A percentile compares a stretch with the other conserved stretches of the same genome.
These are phyloP conservation scores for Elanoides forficatus DNA, from an alignment of 2,113 vertebrate genomes.

Conservation along the genomic window DNA sequence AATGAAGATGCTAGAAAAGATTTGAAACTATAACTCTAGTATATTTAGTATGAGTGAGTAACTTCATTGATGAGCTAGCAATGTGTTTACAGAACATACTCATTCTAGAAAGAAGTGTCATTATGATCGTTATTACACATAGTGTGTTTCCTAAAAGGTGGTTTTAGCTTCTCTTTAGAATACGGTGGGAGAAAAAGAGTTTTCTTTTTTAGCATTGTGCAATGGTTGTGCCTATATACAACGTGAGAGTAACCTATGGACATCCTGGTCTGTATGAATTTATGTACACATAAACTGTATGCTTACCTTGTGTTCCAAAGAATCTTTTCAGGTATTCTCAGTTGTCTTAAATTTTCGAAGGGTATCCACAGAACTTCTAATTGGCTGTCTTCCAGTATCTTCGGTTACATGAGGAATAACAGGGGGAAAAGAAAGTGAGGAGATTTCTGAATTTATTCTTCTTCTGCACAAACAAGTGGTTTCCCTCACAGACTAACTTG, in stretches of 20 bases:
- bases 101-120: background rate
- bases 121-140: background rate
- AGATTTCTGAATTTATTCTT: background rate
- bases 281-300: accelerated
- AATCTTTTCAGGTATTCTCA: background rate
- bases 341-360: background rate
- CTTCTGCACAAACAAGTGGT: background rate
- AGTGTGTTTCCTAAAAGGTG: background rate
- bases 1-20: background rate
- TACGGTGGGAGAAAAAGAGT: background rate
- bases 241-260: background rate
- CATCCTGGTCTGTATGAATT: background rate
- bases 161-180: background rate
- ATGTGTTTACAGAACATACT: background rate
- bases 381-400: background rate
- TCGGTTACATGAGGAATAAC: background rate
- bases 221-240: accelerated
- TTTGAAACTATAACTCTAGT: background rate
- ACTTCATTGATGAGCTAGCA: background rate
- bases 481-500: background rate
- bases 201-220: background rate
- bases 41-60: background rate
- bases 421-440: background rate
- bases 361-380: background rate
- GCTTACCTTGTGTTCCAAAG: background rate